Conservation (phyloP, 2,888 invertebrate genomes). For the Caenorhabditis doughertyi region DNA sequence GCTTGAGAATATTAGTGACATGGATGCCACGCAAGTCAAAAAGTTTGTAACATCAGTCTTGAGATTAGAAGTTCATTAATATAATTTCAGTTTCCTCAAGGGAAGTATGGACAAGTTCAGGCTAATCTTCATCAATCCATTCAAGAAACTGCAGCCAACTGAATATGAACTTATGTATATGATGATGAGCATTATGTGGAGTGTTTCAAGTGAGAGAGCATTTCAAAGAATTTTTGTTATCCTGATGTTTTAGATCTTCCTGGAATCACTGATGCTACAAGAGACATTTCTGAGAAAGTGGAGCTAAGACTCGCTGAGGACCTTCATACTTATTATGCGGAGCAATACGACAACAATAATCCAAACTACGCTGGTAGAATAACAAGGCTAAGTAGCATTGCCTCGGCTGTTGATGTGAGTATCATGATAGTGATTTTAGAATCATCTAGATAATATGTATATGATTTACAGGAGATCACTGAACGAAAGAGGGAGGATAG, state of each 20-base stretch:
- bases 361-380: constrained; percentile 67
- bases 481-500: constrained; percentile 66
- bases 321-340: constrained; percentile 62
- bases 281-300: constrained; percentile 62
- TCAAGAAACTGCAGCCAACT: constrained; percentile 66
- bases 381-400: constrained; percentile 63
- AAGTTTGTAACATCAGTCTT: constrained; percentile 28
- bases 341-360: constrained; percentile 61
- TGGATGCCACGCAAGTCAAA: constrained; percentile 65
- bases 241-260: constrained; percentile 37
- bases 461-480: constrained; percentile 60
- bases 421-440: neutral
- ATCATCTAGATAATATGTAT: neutral
- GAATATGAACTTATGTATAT: constrained; percentile 70
- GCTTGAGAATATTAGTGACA: constrained; percentile 63
- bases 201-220: constrained; percentile 55
- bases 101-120: constrained; percentile 63
- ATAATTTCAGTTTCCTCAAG: constrained; percentile 64
- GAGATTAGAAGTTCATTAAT: too few species aligned
- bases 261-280: constrained; percentile 57
- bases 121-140: constrained; percentile 66
- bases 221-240: neutral
- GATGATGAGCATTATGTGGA: constrained; percentile 74
- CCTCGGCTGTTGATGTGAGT: constrained; percentile 66
- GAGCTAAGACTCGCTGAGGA: constrained; percentile 61